These are phyloP conservation scores for Agrotis puta DNA, from an alignment of 2,888 invertebrate species.

Conservation along the genomic window DNA sequence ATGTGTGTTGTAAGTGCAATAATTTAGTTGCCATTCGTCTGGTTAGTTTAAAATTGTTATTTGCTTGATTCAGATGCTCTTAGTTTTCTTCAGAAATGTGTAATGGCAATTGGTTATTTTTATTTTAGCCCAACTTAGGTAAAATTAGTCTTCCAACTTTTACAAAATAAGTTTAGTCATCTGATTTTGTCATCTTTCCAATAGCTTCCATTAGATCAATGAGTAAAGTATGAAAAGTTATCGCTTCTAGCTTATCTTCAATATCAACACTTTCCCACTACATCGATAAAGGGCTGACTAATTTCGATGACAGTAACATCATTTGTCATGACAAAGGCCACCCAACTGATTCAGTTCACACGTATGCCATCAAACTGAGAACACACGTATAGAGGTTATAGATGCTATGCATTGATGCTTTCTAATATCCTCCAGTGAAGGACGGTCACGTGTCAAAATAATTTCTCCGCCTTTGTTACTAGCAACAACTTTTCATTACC, in stretches of 20 bases:
- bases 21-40: conserved; percentile 41
- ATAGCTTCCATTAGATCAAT: background rate
- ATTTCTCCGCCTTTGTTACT: conserved; percentile 56
- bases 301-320: conserved; percentile 20
- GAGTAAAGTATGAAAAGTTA: background rate
- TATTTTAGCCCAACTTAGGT: background rate
- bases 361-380: conserved; percentile 59
- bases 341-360: conserved; percentile 56
- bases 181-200: background rate
- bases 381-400: conserved; percentile 61
- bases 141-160: background rate
- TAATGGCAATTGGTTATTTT: background rate
- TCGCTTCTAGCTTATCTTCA: conserved; percentile 2
- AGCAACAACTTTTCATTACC: conserved; percentile 52
- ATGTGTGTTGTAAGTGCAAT: conserved; percentile 42
- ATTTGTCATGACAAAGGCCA: conserved; percentile 50
- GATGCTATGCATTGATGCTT: conserved; percentile 39
- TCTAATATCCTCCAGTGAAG: conserved; percentile 58
- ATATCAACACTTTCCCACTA: background rate
- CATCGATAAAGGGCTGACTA: conserved; percentile 30
- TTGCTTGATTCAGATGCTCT: conserved; percentile 15
- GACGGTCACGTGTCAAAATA: conserved; percentile 59
- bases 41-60: conserved; percentile 21
- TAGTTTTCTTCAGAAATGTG: conserved; percentile 6
- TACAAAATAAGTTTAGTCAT: background rate